Evolutionary conservation across 2,888 invertebrate species (phyloP).

Genomic region (Laspeyria flexula): DNA sequence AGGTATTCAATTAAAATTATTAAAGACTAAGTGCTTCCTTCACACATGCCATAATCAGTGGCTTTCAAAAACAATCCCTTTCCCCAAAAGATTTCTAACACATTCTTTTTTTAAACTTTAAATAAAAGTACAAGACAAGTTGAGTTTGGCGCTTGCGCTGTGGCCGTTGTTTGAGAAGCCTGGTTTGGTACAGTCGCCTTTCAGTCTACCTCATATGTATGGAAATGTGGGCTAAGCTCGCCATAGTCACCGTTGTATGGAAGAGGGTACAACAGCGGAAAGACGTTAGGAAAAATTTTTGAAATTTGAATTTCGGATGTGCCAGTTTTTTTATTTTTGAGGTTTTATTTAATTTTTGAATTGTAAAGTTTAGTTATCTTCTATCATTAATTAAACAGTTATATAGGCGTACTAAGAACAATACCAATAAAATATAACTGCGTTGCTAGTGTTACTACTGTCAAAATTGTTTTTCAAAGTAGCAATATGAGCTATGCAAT

Average conservation of each 20-base stretch:
- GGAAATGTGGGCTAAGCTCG: slow-evolving; percentile 69
- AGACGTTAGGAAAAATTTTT: not conserved
- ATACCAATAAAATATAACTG: too few species aligned
- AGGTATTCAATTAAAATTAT: too few species aligned
- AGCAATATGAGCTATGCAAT: too few species aligned
- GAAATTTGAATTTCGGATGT: not conserved
- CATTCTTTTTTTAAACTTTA: slow-evolving; percentile 5
- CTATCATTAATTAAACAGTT: too few species aligned
- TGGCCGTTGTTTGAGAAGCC: slow-evolving; percentile 36
- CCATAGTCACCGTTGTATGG: slow-evolving; percentile 21
- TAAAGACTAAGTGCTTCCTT: too few species aligned
- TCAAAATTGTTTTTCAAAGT: too few species aligned
- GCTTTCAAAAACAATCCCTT: not conserved
- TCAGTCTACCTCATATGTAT: slow-evolving; percentile 77
- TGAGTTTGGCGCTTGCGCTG: slow-evolving; percentile 19
- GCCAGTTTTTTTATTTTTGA: too few species aligned
- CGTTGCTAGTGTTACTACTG: too few species aligned
- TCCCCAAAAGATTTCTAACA: not conserved
- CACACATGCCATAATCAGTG: too few species aligned
- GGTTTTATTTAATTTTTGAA: too few species aligned
- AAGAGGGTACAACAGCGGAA: slow-evolving; percentile 2
- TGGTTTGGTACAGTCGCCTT: slow-evolving; percentile 46
- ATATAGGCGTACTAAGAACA: too few species aligned
- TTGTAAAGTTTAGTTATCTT: too few species aligned
- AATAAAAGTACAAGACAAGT: slow-evolving; percentile 8